These are phyloP conservation scores for Melopsittacus undulatus DNA, from an alignment of 2,797 vertebrate genomes.

Conservation along the genomic window DNA sequence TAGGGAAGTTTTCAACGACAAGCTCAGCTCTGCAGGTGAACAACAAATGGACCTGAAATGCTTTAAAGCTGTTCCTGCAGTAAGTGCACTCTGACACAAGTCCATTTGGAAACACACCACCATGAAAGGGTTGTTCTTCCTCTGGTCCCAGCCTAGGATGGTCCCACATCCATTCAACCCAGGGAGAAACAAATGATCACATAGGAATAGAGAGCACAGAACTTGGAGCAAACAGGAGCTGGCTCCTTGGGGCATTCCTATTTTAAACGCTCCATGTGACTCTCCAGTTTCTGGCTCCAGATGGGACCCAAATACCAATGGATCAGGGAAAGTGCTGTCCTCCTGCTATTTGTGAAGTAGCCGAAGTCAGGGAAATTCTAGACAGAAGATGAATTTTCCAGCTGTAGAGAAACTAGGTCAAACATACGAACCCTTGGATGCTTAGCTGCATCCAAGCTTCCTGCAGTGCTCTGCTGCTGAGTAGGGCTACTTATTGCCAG, in stretches of 20 bases:
- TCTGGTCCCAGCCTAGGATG: not conserved
- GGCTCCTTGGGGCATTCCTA: not conserved
- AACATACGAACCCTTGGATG: not conserved
- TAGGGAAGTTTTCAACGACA: not conserved
- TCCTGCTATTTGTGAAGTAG: slow-evolving; percentile 25
- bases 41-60: not conserved
- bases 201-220: not conserved
- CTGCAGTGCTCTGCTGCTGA: not conserved
- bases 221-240: not conserved
- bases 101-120: not conserved
- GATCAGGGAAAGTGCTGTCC: slow-evolving; percentile 31
- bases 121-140: not conserved
- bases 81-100: fast-evolving
- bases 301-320: not conserved
- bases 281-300: slow-evolving; percentile 26
- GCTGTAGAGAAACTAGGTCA: slow-evolving; percentile 42
- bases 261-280: not conserved
- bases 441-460: not conserved
- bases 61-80: not conserved
- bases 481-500: not conserved
- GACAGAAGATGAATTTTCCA: slow-evolving; percentile 52
- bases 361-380: slow-evolving; percentile 35
- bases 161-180: not conserved
- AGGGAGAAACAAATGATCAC: not conserved
- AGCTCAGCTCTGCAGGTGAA: not conserved